Base-by-base conservation (phyloP, 2,888 invertebrate species). In the Mystacides longicornis region DNA sequence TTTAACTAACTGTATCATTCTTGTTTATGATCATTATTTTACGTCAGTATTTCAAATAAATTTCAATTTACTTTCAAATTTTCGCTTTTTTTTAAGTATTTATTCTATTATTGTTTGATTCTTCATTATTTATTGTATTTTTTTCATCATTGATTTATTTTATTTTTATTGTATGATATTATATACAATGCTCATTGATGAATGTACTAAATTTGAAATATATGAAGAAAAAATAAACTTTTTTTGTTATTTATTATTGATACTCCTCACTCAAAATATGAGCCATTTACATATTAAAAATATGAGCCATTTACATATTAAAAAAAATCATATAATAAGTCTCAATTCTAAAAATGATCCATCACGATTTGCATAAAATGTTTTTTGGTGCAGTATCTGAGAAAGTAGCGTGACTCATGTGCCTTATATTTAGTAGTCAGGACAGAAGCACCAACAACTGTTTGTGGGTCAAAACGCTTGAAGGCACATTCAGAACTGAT, bases 161-260 rank as follows among this genome's bases (percentile, higher is more conserved):
- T 37, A 7, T 7, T 3, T 27, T 27, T 5, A 27, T 27, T 27
- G 27, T 27, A 27, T 11, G 27, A 27, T 37, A 37, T 37, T 37
- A 37, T 37, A 37, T 37, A 37, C 37, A 37, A 37, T 37, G 37
- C 37, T 37, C 37, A 37, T 37, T 37, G 37, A 37, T 37, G 14
- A 37, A 37, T 37, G 37, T 37, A 37, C 37, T 37, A 37, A 37
- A 37, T n/a, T 37, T 37, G 14, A 16, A 37, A 37, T 37, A 37
- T 37, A 37, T 37, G n/a, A 37, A 37, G 16, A 37, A 7, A 37
- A 37, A 37, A 37, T n/a, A 37, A 7, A 14, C 37, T n/a, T 37
- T 3, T 27, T 27, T 27, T 37, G 4, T 37, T n/a, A n/a, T 37
- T 37, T 37, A 14, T 3, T 37, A n/a, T 37, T 37, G 7, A 37